These are phyloP conservation scores for Scolanthus callimorphus DNA, from an alignment of 92 coral and sea anemone species.

Conservation along the genomic window DNA sequence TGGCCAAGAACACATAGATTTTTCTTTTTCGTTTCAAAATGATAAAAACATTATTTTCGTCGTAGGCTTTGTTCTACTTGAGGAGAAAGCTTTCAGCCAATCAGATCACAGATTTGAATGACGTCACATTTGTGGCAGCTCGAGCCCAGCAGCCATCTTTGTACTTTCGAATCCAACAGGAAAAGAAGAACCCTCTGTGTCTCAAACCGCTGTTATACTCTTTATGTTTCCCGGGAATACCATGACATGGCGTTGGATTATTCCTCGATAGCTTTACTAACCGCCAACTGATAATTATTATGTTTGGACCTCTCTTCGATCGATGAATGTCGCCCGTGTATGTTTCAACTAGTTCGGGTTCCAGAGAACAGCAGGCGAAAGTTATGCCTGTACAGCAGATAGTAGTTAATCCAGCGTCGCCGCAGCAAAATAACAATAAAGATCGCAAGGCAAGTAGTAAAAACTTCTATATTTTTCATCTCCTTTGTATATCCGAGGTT, in stretches of 20 bases:
- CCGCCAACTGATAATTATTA: neutral
- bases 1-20: no score
- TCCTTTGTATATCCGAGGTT: neutral
- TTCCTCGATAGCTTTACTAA: neutral
- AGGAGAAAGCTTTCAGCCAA: no score
- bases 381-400: conserved; percentile 91
- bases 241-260: neutral
- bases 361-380: conserved; percentile 36
- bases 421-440: conserved; percentile 75
- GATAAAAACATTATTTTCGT: no score
- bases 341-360: conserved; percentile 5
- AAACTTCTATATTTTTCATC: neutral
- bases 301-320: neutral
- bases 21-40: no score
- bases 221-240: neutral
- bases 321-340: conserved; percentile 28
- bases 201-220: neutral
- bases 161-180: neutral
- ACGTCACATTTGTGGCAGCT: conserved; percentile 1
- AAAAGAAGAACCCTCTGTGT: neutral
- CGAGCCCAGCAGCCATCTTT: conserved; percentile 5
- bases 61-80: no score
- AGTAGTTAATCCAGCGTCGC: conserved; percentile 66
- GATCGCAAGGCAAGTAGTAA: conserved; percentile 62
- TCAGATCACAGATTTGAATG: neutral